These are phyloP conservation scores for Cisticola juncidis DNA, from an alignment of 2,113 vertebrate species.

Conservation along the genomic window DNA sequence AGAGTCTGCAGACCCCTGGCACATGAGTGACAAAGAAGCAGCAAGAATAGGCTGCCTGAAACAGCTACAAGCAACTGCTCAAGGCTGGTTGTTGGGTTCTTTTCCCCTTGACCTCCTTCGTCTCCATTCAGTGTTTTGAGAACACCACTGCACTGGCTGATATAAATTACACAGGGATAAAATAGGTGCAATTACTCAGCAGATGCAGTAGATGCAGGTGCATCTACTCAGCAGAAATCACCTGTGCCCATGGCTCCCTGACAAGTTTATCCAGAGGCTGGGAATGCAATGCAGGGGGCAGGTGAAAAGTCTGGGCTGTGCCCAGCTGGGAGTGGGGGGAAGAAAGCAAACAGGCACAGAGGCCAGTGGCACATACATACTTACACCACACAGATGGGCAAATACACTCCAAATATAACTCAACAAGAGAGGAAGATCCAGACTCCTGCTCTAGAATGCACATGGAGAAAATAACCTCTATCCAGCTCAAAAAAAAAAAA, in stretches of 20 bases:
- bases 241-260: not conserved
- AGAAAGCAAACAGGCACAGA: not conserved
- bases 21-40: not conserved
- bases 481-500: not conserved
- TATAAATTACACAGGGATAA: not conserved
- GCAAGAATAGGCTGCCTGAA: not conserved
- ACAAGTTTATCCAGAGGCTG: not conserved
- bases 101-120: not conserved
- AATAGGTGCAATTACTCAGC: not conserved
- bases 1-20: not conserved
- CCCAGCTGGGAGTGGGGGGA: not conserved
- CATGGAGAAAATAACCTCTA: not conserved
- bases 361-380: not conserved
- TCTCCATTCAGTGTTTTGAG: not conserved
- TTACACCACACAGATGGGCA: rapidly evolving
- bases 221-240: not conserved
- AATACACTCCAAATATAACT: not conserved
- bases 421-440: not conserved
- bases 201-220: not conserved
- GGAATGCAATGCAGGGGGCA: not conserved
- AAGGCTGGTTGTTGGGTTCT: not conserved
- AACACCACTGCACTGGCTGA: not conserved
- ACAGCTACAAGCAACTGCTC: not conserved
- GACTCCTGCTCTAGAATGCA: not conserved
- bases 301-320: not conserved